Evolutionary conservation across 2,888 invertebrate genomes (phyloP).

Genomic region (Leptopilina myrica): DNA sequence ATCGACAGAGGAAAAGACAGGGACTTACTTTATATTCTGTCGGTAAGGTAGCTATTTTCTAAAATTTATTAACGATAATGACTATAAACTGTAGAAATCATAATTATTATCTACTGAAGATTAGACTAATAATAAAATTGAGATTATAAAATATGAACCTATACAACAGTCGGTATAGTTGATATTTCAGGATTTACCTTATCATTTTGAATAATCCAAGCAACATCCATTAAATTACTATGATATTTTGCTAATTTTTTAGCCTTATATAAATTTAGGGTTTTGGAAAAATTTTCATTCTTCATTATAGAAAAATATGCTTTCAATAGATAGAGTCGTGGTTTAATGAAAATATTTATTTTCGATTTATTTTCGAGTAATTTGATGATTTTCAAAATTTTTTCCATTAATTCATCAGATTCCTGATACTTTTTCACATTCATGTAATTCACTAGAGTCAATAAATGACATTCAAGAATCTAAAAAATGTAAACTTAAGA

Average conservation of each 20-base stretch:
- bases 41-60: too few relatives aligned
- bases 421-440: neutral
- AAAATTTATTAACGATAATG: too few relatives aligned
- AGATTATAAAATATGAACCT: too few relatives aligned
- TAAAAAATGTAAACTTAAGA: neutral
- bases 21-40: too few relatives aligned
- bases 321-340: neutral
- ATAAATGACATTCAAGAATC: slow-evolving; percentile 11
- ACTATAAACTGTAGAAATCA: too few relatives aligned
- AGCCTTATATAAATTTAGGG: neutral
- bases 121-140: too few relatives aligned
- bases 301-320: neutral
- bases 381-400: neutral
- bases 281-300: neutral
- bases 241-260: neutral
- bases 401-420: neutral
- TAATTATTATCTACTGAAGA: too few relatives aligned
- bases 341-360: slow-evolving; percentile 5
- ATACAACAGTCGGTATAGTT: too few relatives aligned
- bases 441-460: neutral
- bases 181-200: neutral
- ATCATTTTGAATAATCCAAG: neutral
- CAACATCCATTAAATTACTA: neutral
- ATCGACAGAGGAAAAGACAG: too few relatives aligned
- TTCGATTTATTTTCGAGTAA: neutral